These are phyloP conservation scores for Gorsachius goisagi DNA, from an alignment of 2,113 vertebrate species.

Conservation along the genomic window DNA sequence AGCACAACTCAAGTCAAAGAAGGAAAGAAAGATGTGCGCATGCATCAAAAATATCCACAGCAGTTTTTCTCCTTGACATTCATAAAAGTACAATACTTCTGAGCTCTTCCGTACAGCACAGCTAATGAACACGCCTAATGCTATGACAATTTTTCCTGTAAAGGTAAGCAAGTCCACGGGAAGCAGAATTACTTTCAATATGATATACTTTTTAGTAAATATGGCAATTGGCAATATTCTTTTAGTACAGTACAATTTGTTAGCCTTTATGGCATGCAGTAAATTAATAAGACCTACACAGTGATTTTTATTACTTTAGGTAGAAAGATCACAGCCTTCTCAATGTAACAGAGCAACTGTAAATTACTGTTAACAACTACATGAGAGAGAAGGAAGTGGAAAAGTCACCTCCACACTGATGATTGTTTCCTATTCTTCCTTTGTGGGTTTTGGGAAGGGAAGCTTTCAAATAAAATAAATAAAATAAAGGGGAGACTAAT, in stretches of 20 bases:
- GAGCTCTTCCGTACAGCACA: background rate
- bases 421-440: slow-evolving; percentile 15
- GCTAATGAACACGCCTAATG: background rate
- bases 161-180: background rate
- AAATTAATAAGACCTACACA: slow-evolving; percentile 37
- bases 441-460: slow-evolving; percentile 11
- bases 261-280: slow-evolving; percentile 26
- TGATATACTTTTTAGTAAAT: background rate
- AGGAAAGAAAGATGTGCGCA: background rate
- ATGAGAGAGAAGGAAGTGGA: slow-evolving; percentile 51
- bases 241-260: slow-evolving; percentile 16
- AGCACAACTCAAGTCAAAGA: background rate
- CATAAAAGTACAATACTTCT: background rate
- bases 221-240: background rate
- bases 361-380: slow-evolving; percentile 59
- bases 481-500: background rate
- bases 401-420: background rate
- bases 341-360: slow-evolving; percentile 30
- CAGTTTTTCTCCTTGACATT: background rate
- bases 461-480: slow-evolving; percentile 27
- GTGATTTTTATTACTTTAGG: slow-evolving; percentile 44
- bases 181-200: background rate
- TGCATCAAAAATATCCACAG: background rate
- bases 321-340: slow-evolving; percentile 33
- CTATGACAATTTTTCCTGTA: background rate